These are phyloP conservation scores for Brachypalpus laphriformis DNA, from an alignment of 2,888 invertebrate species.

Conservation along the genomic window DNA sequence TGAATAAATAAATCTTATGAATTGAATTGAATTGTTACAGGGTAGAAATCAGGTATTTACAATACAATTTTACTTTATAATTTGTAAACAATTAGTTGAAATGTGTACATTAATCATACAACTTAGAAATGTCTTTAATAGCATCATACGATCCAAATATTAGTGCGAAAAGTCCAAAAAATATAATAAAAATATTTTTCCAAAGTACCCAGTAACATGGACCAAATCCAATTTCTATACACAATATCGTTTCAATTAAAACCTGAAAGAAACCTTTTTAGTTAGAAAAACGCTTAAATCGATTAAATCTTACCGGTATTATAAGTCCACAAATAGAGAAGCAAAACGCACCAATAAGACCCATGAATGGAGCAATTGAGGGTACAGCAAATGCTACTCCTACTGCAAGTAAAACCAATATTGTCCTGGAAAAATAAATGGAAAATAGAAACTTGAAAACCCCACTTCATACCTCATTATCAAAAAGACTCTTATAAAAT, in stretches of 20 bases:
- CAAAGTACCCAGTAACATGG: not conserved
- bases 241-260: not conserved
- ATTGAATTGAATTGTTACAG: too few relatives aligned
- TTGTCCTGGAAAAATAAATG: not conserved
- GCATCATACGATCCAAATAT: not conserved
- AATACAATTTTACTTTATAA: too few relatives aligned
- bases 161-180: not conserved
- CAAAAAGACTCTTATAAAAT: too few relatives aligned
- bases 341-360: constrained; percentile 96
- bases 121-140: not conserved
- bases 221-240: not conserved
- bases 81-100: too few relatives aligned
- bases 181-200: not conserved
- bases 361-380: constrained; percentile 93
- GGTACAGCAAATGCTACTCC: constrained; percentile 93
- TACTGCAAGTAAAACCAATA: constrained; percentile 83
- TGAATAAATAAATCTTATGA: too few relatives aligned
- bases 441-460: not conserved
- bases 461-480: too few relatives aligned
- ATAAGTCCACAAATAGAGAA: constrained; percentile 95
- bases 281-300: not conserved
- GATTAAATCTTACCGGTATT: constrained; percentile 85
- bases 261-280: not conserved
- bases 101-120: not conserved
- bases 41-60: too few relatives aligned